Conservation (phyloP, 2,797 vertebrate genomes). For the Diceros bicornis region DNA sequence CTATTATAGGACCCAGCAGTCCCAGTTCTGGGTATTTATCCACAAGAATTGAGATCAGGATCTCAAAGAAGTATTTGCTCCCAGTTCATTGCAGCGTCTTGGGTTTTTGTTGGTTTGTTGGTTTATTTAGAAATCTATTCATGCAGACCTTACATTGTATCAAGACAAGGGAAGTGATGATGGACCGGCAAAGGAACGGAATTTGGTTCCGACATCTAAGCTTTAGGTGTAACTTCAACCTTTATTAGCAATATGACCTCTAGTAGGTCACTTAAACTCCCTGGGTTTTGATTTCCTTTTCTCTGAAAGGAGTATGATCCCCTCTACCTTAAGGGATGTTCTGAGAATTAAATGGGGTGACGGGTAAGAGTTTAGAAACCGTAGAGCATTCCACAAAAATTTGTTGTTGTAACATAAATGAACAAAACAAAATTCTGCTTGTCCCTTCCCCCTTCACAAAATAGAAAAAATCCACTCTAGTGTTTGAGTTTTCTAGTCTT, state of each 20-base stretch:
- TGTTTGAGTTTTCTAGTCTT: constrained; percentile 54
- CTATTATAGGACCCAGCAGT: neutral
- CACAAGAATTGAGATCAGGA: neutral
- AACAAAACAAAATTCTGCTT: constrained; percentile 12
- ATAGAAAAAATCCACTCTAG: neutral
- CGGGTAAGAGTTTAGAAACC: neutral
- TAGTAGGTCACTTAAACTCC: neutral
- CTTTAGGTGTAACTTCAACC: neutral
- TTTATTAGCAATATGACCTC: neutral
- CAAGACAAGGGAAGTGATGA: neutral
- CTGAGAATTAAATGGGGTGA: neutral
- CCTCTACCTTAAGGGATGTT: neutral
- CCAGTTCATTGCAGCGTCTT: neutral
- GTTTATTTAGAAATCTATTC: constrained; percentile 36
- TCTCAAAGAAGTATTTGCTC: neutral
- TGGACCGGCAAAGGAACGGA: neutral
- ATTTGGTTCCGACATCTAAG: neutral
- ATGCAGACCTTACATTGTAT: neutral
- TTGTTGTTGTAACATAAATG: neutral
- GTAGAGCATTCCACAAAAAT: neutral
- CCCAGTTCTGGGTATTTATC: neutral
- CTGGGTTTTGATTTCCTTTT: neutral
- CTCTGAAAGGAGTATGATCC: neutral
- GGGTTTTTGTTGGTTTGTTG: neutral
- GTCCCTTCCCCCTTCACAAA: neutral